Base-by-base conservation (phyloP, 2,113 vertebrate genomes). In the Zapornia atra region DNA sequence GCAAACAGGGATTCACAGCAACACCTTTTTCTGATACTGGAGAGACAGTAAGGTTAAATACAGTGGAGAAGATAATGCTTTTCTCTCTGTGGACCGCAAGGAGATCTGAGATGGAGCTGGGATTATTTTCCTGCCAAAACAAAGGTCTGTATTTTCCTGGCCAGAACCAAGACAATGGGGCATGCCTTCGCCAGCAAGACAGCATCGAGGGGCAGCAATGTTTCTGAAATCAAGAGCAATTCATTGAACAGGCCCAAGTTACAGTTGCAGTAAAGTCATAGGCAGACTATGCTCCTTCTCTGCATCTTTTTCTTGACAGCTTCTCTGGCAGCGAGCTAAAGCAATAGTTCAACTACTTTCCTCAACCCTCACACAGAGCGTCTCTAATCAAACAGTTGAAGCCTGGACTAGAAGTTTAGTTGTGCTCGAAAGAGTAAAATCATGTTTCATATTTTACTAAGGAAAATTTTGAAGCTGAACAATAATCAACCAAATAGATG, bases 61-160 rank as follows among this genome's bases (percentile, higher is more conserved):
- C 56, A 42, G 12, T 6, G 7, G 22, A 42, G 51, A 79, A 85
- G 63, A 50, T 21, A 40, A 15, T 9, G 11, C 17, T 63, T 85
- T 48, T 69, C 54, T 61, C 44, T 63, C 44, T 63, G 4, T 10
- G 33, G 51, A 34, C 68, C 90, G 42, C 48, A 81, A 42, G 34
- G 0, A 8, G 46, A 31, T 63, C 36, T 0, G 0, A 81, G 48
- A 8, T 88, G 28, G 40, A 88, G n/a, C 40, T 51, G 38, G 11
- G 17, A 31, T 44, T 93, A 63, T 24, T 88, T 77, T 70, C 26
- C 51, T 64, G 38, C 33, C 78, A 25, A 70, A 51, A 28, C 20
- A 56, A 65, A 66, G 6, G 29, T n/a, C 54, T 88, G 20, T 4
- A 16, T 89, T 80, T 90, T 72, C 42, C 44, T 46, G 44, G 44